These are phyloP conservation scores for Burhinus bistriatus DNA, from an alignment of 2,113 vertebrate species.

Conservation along the genomic window DNA sequence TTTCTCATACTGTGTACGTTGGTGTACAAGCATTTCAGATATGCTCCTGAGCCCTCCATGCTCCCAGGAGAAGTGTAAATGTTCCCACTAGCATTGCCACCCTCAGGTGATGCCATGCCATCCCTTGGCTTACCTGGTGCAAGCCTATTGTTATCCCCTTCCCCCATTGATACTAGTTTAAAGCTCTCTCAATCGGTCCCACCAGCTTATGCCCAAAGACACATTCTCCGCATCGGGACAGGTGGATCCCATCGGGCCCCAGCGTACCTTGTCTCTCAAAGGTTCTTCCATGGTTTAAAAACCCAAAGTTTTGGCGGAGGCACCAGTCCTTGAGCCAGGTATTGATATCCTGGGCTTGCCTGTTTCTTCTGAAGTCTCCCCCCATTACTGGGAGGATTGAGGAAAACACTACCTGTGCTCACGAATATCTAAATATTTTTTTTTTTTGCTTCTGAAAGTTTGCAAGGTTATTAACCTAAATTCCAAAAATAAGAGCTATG, in stretches of 20 bases:
- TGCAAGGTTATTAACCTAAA: background rate
- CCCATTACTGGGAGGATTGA: background rate
- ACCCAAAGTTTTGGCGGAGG: background rate
- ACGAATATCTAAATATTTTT: background rate
- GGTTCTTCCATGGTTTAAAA: background rate
- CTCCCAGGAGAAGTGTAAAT: background rate
- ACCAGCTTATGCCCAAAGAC: background rate
- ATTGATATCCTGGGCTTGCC: background rate
- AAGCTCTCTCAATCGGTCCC: background rate
- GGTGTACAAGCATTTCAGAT: background rate
- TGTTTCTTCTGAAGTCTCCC: background rate
- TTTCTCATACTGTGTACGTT: background rate
- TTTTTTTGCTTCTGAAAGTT: background rate
- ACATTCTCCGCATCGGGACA: fast-evolving
- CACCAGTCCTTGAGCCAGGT: background rate
- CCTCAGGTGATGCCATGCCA: no score
- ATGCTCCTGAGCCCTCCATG: background rate
- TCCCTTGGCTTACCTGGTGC: background rate
- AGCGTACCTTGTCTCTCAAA: background rate
- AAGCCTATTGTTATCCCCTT: background rate
- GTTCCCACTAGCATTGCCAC: background rate
- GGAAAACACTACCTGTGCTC: background rate
- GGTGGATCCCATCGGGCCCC: background rate
- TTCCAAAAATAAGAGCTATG: background rate
- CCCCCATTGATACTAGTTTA: background rate